These are phyloP conservation scores for Lichenostomus cassidix DNA, from an alignment of 2,113 vertebrate species.

Conservation along the genomic window DNA sequence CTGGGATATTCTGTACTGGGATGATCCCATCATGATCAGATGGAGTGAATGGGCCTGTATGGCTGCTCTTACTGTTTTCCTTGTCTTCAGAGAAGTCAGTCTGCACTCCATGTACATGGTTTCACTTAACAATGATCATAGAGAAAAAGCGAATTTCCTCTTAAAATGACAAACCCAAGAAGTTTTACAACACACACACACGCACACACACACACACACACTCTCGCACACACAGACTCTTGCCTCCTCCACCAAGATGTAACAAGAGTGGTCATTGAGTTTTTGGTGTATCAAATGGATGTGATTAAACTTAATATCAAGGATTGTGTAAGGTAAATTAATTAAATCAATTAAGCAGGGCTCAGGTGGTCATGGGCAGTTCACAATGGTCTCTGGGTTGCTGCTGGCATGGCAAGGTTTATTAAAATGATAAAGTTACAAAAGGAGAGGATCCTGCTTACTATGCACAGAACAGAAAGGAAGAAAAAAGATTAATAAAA, in stretches of 20 bases:
- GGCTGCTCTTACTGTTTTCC: not conserved
- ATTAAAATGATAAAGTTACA: conserved; percentile 57
- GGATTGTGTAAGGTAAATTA: not conserved
- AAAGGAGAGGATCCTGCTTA: not conserved
- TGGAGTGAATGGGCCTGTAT: too few relatives aligned
- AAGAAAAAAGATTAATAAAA: conserved; percentile 25
- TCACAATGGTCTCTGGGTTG: not conserved
- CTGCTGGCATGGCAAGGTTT: conserved; percentile 27
- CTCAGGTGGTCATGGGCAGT: conserved; percentile 42
- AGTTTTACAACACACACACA: not conserved
- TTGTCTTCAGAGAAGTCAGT: not conserved
- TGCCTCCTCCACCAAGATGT: not conserved
- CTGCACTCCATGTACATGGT: not conserved
- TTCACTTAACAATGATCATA: not conserved
- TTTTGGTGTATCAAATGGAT: not conserved
- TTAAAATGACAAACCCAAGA: not conserved
- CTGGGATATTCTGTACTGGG: not conserved
- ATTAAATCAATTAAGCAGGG: conserved; percentile 33
- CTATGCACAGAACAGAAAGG: not conserved
- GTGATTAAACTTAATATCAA: not conserved
- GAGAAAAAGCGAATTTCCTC: not conserved
- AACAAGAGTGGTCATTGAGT: not conserved
- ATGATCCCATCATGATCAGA: not conserved
- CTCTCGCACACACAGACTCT: too few relatives aligned
- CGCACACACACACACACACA: too few relatives aligned